Evolutionary conservation across 2,888 invertebrate genomes (phyloP).

Genomic region (Epistrophe eligans): DNA sequence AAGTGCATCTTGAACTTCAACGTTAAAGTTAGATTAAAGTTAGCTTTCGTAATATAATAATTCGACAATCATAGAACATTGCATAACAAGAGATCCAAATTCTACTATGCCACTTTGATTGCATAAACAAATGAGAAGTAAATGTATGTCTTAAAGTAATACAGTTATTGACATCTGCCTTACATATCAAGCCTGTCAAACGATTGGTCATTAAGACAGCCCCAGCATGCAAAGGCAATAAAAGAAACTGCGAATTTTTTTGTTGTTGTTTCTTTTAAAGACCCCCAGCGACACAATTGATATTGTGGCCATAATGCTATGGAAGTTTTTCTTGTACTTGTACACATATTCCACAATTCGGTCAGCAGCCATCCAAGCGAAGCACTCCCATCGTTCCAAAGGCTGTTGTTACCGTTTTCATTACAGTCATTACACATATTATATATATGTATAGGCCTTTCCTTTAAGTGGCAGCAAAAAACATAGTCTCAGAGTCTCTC

Average conservation of each 20-base stretch:
- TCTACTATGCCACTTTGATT: conserved; percentile 2
- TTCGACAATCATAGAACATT: not conserved
- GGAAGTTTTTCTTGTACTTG: conserved; percentile 31
- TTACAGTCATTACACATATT: conserved; percentile 71
- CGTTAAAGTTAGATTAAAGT: not conserved
- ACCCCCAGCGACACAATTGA: conserved; percentile 69
- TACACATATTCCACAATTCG: conserved; percentile 36
- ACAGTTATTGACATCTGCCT: conserved; percentile 71
- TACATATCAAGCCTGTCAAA: conserved; percentile 58
- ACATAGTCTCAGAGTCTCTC: conserved; percentile 20
- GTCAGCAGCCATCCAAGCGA: conserved; percentile 46
- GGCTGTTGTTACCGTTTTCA: conserved; percentile 68
- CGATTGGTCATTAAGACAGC: conserved; percentile 64
- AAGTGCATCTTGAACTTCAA: not conserved
- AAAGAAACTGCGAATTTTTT: conserved; percentile 50
- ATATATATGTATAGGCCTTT: conserved; percentile 55
- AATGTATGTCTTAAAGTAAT: conserved; percentile 52
- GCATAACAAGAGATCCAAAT: not conserved
- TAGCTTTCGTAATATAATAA: not conserved
- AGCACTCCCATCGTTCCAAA: conserved; percentile 66
- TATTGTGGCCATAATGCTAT: conserved; percentile 52
- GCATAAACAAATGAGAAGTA: conserved; percentile 65
- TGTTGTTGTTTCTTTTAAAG: conserved; percentile 7
- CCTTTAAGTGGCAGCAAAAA: conserved; percentile 43
- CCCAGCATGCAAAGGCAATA: conserved; percentile 62